Percentiles rank a stretch among this genome's conserved stretches.
Evolutionary conservation across 2,113 vertebrate genomes (phyloP).

Genomic region (Colinus virginianus): DNA sequence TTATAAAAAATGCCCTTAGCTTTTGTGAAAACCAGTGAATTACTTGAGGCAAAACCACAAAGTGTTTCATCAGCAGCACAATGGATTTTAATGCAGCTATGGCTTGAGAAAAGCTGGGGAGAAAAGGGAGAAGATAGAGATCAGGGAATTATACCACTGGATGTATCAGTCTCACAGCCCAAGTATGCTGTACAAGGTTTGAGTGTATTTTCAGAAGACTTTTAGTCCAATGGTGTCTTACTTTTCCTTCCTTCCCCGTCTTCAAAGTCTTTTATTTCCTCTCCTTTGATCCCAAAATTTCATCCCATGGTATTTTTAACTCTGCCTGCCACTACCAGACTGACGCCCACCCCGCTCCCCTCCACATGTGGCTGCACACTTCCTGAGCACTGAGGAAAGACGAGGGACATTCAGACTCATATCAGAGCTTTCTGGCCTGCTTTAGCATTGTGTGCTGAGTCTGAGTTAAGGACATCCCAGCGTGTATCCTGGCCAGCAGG

Average conservation of each 20-base stretch:
- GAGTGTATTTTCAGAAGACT: conserved; percentile 32
- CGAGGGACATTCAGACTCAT: background rate
- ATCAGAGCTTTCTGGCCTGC: background rate
- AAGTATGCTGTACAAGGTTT: background rate
- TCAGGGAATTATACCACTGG: background rate
- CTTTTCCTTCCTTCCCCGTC: conserved; percentile 23
- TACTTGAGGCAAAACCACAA: conserved; percentile 56
- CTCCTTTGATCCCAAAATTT: conserved; percentile 60
- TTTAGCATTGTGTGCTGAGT: background rate
- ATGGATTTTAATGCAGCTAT: conserved; percentile 21
- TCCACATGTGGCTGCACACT: conserved; percentile 36
- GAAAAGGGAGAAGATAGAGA: conserved; percentile 12
- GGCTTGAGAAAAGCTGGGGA: conserved; percentile 6
- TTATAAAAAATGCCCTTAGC: conserved; percentile 51
- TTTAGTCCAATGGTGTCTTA: conserved; percentile 30
- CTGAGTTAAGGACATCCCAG: rapidly evolving
- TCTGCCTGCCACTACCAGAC: conserved; percentile 29
- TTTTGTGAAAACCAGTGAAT: conserved; percentile 60
- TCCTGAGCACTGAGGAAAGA: background rate
- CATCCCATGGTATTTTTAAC: conserved; percentile 48
- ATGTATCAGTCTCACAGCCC: background rate
- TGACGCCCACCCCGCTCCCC: background rate
- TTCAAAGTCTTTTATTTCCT: conserved; percentile 67
- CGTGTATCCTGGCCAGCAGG: background rate
- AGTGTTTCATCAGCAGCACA: conserved; percentile 64